Base-by-base conservation (phyloP, 2,113 vertebrate species). In the Thalassarche chlororhynchos region DNA sequence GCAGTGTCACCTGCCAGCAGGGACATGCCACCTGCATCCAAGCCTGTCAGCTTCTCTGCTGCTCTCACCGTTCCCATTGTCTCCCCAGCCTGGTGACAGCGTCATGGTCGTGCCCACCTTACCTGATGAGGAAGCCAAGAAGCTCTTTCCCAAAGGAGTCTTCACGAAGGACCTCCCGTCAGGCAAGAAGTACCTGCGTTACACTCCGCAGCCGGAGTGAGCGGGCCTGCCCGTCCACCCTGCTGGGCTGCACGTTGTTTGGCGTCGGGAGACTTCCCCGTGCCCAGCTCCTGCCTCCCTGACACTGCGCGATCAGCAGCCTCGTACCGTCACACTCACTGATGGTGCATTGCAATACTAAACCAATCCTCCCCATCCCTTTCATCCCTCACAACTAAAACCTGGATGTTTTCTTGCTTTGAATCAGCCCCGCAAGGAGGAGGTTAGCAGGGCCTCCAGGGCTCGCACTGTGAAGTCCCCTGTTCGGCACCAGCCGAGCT, bases 51-150 rank as follows among this genome's bases (percentile, higher is more conserved):
- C 68, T 68, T 21, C 85, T 66, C 69, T 47, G 52, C 84, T 66
- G 25, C 46, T 54, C 77, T 96, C 44, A 96, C 5, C 0, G 47
- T 85, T 93, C 44, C 83, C 29, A 3, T 79, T 68, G 78, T 54
- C 55, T 84, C 58, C 95, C 52, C 72, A 99, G 99, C 93, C 96
- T 10, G 99, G 99, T 42, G 98, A 99, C 5, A 98, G 99, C 1
- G 99, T 99, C 92, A 99, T 99, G 99, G 99, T 99, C 1, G 98
- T 99, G 96, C 99, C 99, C 51, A 98, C 97, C 31, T 98, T 99
- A 55, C 97, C 99, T 9, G 99, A 99, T 0, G 99, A 98, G 7
- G 99, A 99, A 57, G 99, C 99, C 42, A 98, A 98, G 15, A 82
- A 97, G 55, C 97, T 99, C 20, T 99, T 99, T 96, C 99, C 99